Evolutionary conservation across 2,888 invertebrate genomes (phyloP).

Genomic region (Chouioia cunea): DNA sequence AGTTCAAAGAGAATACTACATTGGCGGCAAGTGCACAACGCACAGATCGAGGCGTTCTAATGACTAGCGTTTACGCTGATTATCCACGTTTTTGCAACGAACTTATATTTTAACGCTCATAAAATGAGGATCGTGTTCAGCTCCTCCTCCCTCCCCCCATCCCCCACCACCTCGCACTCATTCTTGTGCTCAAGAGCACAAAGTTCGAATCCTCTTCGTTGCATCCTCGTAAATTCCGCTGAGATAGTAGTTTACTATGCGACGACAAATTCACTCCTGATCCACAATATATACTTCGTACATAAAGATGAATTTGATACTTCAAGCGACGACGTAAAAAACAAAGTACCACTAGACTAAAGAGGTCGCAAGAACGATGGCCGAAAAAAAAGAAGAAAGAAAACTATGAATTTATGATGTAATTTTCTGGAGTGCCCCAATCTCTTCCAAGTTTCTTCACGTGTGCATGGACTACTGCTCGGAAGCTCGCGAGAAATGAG

Average conservation of each 20-base stretch:
- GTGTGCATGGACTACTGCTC: background rate
- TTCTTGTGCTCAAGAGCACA: no score
- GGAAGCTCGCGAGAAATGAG: no score
- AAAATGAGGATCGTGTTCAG: constrained; percentile 52
- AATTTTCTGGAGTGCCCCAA: constrained; percentile 45
- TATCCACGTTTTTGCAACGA: constrained; percentile 57
- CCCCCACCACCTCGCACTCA: no score
- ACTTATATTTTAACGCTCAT: constrained; percentile 60
- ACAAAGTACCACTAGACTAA: constrained; percentile 15
- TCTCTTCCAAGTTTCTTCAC: constrained; percentile 17
- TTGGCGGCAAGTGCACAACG: constrained; percentile 35
- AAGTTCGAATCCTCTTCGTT: no score
- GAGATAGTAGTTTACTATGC: no score
- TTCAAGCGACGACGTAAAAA: background rate
- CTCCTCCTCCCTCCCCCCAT: no score
- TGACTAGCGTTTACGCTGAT: constrained; percentile 58
- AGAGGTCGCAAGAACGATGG: constrained; percentile 15
- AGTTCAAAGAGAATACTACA: background rate
- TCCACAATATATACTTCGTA: no score
- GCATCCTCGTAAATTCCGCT: no score
- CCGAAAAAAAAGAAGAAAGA: background rate
- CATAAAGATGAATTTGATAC: no score
- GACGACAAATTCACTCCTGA: no score
- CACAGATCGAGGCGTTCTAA: constrained; percentile 55
- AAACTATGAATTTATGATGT: constrained; percentile 50